Evolutionary conservation across 1,140 invertebrate species (phyloP), one percentile per base, ranked within the genome.

Genomic region (Mamestra configurata): DNA sequence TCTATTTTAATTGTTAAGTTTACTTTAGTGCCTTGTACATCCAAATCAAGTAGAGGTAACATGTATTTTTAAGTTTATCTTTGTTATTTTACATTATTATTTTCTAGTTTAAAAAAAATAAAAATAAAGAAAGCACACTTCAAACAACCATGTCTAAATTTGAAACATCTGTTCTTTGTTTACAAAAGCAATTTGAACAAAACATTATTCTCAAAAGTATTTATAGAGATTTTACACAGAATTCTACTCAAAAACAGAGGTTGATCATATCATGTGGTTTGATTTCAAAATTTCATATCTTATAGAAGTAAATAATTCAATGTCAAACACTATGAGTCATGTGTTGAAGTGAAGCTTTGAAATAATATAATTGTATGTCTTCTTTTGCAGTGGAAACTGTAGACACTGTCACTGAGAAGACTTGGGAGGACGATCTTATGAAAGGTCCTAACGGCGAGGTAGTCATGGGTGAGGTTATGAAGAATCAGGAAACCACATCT

Each of bases 391-490:
- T 95, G 89, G 95, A 95, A 82, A 95, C 92, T 89, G 92, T 92
- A 82, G 93, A 93, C 70, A 91, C 91, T 53, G 88, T 89, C 64
- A 90, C 91, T 72, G 94, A 95, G 24, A 93, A 93, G 82, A 90
- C 87, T 72, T 93, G 90, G 88, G 89, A 90, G 46, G 93, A 94
- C 77, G 94, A 95, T 82, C 88, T 94, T 75, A 93, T 94, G 87
- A 93, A 93, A 82, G 92, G 93, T 53, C 89, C 93, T 64, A 95
- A 95, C 81, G 95, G 94, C 53, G 93, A 95, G 70, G 92, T 94
- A 13, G 92, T 94, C 55, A 95, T 95, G 91, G 89, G 87, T 75
- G 92, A 93, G 79, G 92, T 92, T 11, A 93, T 93, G 87, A 93
- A 93, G 81, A 95, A 92, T 79, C 94, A 95, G 77, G 94, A 95